phyloP scores from a whole-genome alignment of 1,140 invertebrate genomes.

The Penaeus vannamei region DNA sequence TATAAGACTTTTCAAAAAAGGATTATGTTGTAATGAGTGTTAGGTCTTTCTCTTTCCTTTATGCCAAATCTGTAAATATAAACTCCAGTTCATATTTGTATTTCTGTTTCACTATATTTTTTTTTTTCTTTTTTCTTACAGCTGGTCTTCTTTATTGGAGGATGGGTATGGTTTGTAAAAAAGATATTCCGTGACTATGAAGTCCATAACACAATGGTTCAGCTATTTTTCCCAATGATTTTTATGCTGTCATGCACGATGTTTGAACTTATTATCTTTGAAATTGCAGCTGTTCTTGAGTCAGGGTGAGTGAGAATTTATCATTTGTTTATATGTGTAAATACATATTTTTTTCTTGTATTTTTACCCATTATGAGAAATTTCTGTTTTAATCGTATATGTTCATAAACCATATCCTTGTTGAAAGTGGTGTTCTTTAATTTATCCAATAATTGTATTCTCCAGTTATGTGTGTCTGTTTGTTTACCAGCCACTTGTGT shows the following conservation, averaged over 20 bases:
- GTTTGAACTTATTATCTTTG: slow-evolving; percentile 99
- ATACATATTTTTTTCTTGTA: too few species aligned
- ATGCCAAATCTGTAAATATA: too few species aligned
- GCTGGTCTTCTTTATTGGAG: slow-evolving; percentile 93
- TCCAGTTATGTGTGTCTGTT: slow-evolving; percentile 34
- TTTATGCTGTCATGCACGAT: slow-evolving; percentile 98
- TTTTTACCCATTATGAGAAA: too few species aligned
- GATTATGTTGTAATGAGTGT: too few species aligned
- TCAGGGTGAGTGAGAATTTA: slow-evolving; percentile 76
- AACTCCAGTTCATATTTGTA: too few species aligned
- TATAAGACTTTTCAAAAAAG: too few species aligned
- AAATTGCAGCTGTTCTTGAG: slow-evolving; percentile 95
- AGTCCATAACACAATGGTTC: slow-evolving; percentile 93
- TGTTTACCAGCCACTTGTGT: not conserved
- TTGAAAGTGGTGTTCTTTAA: too few species aligned
- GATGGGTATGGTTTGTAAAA: slow-evolving; percentile 99
- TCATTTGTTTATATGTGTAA: slow-evolving; percentile 30
- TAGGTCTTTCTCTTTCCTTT: too few species aligned
- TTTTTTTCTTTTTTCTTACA: slow-evolving; percentile 71
- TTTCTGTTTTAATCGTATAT: too few species aligned
- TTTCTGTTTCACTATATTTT: too few species aligned
- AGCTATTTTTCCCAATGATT: slow-evolving; percentile 96
- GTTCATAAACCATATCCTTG: too few species aligned
- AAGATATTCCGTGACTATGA: slow-evolving; percentile 99
- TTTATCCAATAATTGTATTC: slow-evolving; percentile 44